A percentile compares a stretch with the other conserved stretches of the same genome.
phyloP scores from a whole-genome alignment of 2,888 invertebrate genomes.

The Hirtodrosophila confusa region DNA sequence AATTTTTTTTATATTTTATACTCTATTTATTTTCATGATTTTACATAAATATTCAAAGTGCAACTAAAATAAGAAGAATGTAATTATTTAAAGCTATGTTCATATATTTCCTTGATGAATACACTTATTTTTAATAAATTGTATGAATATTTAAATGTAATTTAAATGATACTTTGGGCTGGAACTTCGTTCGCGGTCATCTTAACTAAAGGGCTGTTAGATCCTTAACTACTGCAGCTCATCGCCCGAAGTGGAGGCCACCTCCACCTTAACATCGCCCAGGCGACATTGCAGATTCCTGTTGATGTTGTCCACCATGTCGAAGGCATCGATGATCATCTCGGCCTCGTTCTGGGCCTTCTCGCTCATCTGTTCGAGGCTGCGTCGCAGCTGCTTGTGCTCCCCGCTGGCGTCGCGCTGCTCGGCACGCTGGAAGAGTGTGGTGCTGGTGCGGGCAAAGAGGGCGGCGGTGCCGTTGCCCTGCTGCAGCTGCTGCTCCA shows the following conservation, averaged over 20 bases:
- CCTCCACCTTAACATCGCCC: not conserved
- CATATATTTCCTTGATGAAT: too few species aligned
- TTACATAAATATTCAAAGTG: too few species aligned
- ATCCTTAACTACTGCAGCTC: conserved; percentile 10
- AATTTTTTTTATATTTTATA: too few species aligned
- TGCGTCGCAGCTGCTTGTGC: conserved; percentile 50
- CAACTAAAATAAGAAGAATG: too few species aligned
- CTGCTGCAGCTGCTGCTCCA: conserved; percentile 44
- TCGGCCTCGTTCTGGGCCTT: conserved; percentile 56
- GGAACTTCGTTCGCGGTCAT: conserved; percentile 66
- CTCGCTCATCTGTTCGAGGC: conserved; percentile 49
- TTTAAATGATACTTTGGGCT: too few species aligned
- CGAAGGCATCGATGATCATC: conserved; percentile 65
- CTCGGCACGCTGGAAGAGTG: conserved; percentile 57
- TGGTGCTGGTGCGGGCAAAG: conserved; percentile 43
- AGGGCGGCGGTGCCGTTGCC: conserved; percentile 37
- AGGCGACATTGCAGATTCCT: conserved; percentile 42
- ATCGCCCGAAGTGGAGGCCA: conserved; percentile 18
- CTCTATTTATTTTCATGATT: too few species aligned
- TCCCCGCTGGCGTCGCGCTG: conserved; percentile 63
- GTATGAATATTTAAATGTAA: too few species aligned
- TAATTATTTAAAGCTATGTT: too few species aligned
- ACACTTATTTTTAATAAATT: too few species aligned
- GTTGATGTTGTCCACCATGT: conserved; percentile 68
- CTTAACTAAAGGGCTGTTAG: not conserved